phyloP scores from a whole-genome alignment of 2,888 invertebrate genomes.

The Lasioglossum pauxillum region DNA sequence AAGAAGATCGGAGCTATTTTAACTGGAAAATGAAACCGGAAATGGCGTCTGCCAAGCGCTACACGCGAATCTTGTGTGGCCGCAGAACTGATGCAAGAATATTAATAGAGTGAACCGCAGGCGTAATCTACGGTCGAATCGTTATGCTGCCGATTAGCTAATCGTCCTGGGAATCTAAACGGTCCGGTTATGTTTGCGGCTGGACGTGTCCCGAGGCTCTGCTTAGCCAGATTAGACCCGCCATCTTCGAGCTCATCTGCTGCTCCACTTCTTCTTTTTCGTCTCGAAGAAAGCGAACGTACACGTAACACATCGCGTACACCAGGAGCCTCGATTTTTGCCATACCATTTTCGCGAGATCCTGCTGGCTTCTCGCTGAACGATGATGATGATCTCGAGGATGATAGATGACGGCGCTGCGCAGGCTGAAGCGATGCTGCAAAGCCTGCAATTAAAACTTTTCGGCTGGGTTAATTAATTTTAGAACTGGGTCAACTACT shows the following conservation, averaged over 20 bases:
- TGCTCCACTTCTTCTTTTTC: slow-evolving; percentile 43
- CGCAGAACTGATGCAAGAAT: slow-evolving; percentile 57
- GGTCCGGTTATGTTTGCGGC: slow-evolving; percentile 65
- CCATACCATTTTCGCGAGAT: background rate
- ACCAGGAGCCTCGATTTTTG: background rate
- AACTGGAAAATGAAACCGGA: background rate
- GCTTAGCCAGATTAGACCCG: slow-evolving; percentile 62
- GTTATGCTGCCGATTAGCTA: slow-evolving; percentile 76
- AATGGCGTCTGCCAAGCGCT: background rate
- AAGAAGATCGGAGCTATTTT: too few relatives aligned
- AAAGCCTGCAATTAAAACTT: background rate
- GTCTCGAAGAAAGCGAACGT: slow-evolving; percentile 1
- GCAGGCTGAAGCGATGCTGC: background rate
- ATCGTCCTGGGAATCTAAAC: slow-evolving; percentile 78
- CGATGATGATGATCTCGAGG: background rate
- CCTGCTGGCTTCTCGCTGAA: background rate
- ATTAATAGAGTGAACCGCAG: slow-evolving; percentile 68
- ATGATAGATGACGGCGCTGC: background rate
- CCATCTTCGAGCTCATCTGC: slow-evolving; percentile 26
- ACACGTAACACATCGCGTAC: background rate
- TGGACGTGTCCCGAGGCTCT: slow-evolving; percentile 55
- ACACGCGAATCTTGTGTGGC: background rate
- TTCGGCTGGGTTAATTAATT: background rate
- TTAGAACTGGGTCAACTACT: background rate
- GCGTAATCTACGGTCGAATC: slow-evolving; percentile 66